These are phyloP conservation scores for Trilocha varians DNA, from an alignment of 2,888 invertebrate genomes.

Conservation along the genomic window DNA sequence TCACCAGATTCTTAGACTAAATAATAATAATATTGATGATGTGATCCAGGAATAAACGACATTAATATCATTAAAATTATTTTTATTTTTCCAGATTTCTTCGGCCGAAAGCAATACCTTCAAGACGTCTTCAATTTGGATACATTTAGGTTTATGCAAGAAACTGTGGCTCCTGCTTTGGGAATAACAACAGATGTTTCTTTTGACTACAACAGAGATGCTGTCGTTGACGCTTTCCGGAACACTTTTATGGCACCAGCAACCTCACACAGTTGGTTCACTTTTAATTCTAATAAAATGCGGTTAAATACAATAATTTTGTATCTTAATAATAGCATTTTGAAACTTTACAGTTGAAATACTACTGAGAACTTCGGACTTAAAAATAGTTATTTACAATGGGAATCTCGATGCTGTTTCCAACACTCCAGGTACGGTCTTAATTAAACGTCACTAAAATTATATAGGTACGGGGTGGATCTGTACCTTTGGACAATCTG, in stretches of 20 bases:
- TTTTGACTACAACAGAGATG: conserved; percentile 75
- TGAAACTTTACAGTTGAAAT: conserved; percentile 73
- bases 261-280: conserved; percentile 68
- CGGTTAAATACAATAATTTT: neutral
- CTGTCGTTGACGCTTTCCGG: conserved; percentile 68
- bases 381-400: conserved; percentile 79
- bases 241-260: conserved; percentile 83
- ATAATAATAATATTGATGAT: too few species aligned
- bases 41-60: too few species aligned
- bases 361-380: conserved; percentile 75
- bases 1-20: too few species aligned
- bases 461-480: too few species aligned
- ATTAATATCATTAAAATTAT: too few species aligned
- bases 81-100: conserved; percentile 43
- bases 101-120: conserved; percentile 32
- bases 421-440: conserved; percentile 79
- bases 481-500: too few species aligned
- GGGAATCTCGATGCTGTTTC: conserved; percentile 90
- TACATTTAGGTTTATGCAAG: conserved; percentile 77
- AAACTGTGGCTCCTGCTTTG: conserved; percentile 76
- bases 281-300: neutral
- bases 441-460: too few species aligned
- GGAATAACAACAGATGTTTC: conserved; percentile 69
- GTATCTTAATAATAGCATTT: neutral
- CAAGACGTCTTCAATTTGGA: conserved; percentile 20